phyloP scores from a whole-genome alignment of 2,888 invertebrate species.

The Gymnoscelis rufifasciata region DNA sequence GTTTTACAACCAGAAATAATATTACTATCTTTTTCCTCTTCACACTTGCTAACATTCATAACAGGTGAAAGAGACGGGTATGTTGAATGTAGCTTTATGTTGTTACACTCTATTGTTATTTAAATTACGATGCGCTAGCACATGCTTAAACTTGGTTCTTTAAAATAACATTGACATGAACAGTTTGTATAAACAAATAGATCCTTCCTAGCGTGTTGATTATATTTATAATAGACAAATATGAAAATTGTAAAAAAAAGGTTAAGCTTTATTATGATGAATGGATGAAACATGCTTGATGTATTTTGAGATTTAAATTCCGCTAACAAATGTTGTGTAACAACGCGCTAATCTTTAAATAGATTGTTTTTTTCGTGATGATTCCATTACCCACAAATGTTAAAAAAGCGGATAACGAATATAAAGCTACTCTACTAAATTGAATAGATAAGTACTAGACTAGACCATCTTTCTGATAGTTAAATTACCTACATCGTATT shows the following conservation, averaged over 20 bases:
- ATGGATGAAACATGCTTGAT: constrained; percentile 21
- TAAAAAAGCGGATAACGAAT: too few relatives aligned
- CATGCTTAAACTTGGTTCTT: constrained; percentile 6
- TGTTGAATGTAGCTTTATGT: not conserved
- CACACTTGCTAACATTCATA: not conserved
- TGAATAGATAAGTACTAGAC: too few relatives aligned
- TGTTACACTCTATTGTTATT: constrained; percentile 11
- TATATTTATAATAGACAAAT: constrained; percentile 11
- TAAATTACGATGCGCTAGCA: constrained; percentile 6
- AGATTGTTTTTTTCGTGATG: too few relatives aligned
- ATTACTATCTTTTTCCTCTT: not conserved
- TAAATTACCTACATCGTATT: too few relatives aligned
- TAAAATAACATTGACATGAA: constrained; percentile 7
- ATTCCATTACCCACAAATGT: too few relatives aligned
- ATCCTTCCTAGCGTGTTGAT: constrained; percentile 11
- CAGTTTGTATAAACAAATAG: constrained; percentile 4
- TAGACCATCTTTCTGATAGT: too few relatives aligned
- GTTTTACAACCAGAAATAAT: constrained; percentile 15
- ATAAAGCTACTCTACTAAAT: too few relatives aligned
- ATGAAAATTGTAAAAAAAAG: too few relatives aligned
- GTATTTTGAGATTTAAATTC: constrained; percentile 14
- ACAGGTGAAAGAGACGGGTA: not conserved
- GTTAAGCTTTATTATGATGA: constrained; percentile 8
- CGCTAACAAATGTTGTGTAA: too few relatives aligned
- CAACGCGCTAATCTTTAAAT: too few relatives aligned